These are phyloP conservation scores for Anaspis maculata DNA, from an alignment of 2,888 invertebrate species.

Conservation along the genomic window DNA sequence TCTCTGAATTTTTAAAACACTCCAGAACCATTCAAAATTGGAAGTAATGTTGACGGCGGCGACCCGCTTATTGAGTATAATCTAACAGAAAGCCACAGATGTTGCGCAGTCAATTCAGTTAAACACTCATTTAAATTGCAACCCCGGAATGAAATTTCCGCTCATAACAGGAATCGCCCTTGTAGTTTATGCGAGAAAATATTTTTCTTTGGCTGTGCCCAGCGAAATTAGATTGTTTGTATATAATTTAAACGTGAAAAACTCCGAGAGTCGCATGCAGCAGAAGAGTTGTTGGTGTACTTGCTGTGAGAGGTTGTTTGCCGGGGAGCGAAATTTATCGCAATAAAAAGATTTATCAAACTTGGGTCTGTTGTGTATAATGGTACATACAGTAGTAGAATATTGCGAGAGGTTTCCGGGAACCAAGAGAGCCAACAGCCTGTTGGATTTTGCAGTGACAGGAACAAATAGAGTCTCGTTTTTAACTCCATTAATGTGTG, in stretches of 20 bases:
- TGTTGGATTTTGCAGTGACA: slow-evolving; percentile 12
- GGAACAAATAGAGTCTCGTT: slow-evolving; percentile 8
- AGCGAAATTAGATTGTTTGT: too few relatives aligned
- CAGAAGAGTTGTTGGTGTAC: too few relatives aligned
- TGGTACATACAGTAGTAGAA: too few relatives aligned
- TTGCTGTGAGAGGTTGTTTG: too few relatives aligned
- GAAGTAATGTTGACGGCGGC: slow-evolving; percentile 4
- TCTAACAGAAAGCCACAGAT: slow-evolving; percentile 5
- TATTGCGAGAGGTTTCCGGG: too few relatives aligned
- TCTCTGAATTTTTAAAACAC: background rate
- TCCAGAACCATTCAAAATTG: slow-evolving; percentile 5
- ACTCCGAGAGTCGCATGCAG: too few relatives aligned
- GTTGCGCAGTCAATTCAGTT: slow-evolving; percentile 7
- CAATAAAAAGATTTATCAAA: slow-evolving; percentile 11
- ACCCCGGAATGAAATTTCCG: too few relatives aligned
- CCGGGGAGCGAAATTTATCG: too few relatives aligned
- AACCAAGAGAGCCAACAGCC: too few relatives aligned
- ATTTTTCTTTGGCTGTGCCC: too few relatives aligned
- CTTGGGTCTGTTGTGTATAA: too few relatives aligned
- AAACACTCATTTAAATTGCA: slow-evolving; percentile 10
- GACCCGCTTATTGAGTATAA: slow-evolving; percentile 4
- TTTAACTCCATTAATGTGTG: slow-evolving; percentile 10
- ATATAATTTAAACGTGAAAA: too few relatives aligned
- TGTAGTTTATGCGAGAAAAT: slow-evolving; percentile 2
- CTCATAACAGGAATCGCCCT: slow-evolving; percentile 7